These are phyloP conservation scores for Argopecten irradians DNA, from an alignment of 1,140 invertebrate genomes.

Conservation along the genomic window DNA sequence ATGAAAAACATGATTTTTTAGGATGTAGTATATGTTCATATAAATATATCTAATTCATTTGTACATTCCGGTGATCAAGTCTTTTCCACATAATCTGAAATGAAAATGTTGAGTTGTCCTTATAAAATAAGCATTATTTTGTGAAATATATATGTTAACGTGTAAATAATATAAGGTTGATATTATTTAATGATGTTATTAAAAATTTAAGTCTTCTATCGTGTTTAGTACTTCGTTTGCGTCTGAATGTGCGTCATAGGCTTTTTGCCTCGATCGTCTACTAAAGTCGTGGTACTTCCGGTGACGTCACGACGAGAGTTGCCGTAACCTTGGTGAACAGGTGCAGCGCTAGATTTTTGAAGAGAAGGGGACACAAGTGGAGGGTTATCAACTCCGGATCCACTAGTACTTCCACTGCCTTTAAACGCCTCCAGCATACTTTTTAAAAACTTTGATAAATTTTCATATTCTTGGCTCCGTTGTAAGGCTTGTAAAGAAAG, in stretches of 20 bases:
- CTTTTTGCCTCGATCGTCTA: conserved; percentile 43
- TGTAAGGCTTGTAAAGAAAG: conserved; percentile 30
- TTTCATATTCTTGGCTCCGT: conserved; percentile 40
- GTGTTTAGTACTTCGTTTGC: conserved; percentile 43
- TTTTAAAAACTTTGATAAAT: conserved; percentile 49
- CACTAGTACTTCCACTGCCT: background rate
- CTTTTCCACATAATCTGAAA: too few relatives aligned
- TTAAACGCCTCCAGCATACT: conserved; percentile 51
- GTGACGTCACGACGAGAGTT: background rate
- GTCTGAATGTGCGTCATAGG: conserved; percentile 30
- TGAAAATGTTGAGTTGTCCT: too few relatives aligned
- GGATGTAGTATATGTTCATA: too few relatives aligned
- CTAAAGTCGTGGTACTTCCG: conserved; percentile 25
- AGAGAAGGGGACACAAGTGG: background rate
- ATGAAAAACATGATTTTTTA: too few relatives aligned
- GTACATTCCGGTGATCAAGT: too few relatives aligned
- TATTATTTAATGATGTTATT: too few relatives aligned
- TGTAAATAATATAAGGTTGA: too few relatives aligned
- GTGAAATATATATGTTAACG: too few relatives aligned
- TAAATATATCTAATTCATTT: too few relatives aligned
- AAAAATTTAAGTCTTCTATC: background rate
- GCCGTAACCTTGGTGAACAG: background rate
- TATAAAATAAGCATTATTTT: too few relatives aligned
- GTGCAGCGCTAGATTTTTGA: background rate
- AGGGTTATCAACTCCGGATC: background rate